Conservation (phyloP, 2,113 vertebrate genomes). For the Psettodes erumei region DNA sequence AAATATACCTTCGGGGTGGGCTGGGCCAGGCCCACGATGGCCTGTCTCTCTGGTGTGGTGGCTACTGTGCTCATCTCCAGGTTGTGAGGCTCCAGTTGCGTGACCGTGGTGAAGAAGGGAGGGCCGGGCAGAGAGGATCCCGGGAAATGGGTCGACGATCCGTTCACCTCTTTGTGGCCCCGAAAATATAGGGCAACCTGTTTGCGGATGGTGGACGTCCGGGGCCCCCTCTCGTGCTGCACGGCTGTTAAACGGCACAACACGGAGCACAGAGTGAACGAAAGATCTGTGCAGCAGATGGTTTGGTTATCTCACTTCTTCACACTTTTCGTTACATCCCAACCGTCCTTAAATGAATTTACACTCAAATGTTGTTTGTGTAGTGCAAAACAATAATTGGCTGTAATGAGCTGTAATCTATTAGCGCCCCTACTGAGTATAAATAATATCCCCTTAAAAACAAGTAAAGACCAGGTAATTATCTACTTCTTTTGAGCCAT, state of each 20-base stretch:
- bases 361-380: background rate
- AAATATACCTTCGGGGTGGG: conserved; percentile 93
- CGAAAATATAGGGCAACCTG: conserved; percentile 99
- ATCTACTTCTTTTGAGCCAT: conserved; percentile 33
- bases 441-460: conserved; percentile 20
- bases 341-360: background rate
- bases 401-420: conserved; percentile 20
- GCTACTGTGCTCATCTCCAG: conserved; percentile 91
- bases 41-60: conserved; percentile 90
- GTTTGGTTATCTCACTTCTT: conserved; percentile 1
- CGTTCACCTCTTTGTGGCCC: conserved; percentile 96
- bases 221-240: conserved; percentile 96
- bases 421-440: background rate
- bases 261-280: conserved; percentile 23
- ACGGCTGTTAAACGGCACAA: conserved; percentile 85
- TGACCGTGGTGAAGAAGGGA: conserved; percentile 95
- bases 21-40: conserved; percentile 94
- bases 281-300: background rate
- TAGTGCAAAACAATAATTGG: conserved; percentile 5
- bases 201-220: conserved; percentile 98
- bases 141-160: conserved; percentile 89
- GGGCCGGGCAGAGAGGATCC: conserved; percentile 89
- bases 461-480: conserved; percentile 28
- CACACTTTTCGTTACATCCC: background rate
- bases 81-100: conserved; percentile 94